These are phyloP conservation scores for Elephas maximus DNA, from an alignment of 2,113 vertebrate genomes.

Conservation along the genomic window DNA sequence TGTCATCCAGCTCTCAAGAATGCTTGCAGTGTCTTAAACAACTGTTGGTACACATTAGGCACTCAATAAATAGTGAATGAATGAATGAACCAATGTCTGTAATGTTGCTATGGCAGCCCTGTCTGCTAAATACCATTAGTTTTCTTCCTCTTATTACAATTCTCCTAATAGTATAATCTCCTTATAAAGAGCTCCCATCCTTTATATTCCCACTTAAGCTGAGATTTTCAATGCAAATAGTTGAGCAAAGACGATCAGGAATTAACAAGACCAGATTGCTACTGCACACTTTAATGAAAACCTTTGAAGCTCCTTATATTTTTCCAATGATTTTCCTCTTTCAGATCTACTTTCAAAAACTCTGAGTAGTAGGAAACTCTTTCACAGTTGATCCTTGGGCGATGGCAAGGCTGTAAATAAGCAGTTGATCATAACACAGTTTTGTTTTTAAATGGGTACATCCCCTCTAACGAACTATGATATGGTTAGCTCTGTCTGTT, in stretches of 20 bases:
- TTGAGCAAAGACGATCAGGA: slow-evolving; percentile 47
- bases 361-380: not conserved
- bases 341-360: not conserved
- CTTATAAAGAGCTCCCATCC: not conserved
- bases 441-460: slow-evolving; percentile 5
- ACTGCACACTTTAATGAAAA: not conserved
- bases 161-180: not conserved
- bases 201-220: slow-evolving; percentile 58
- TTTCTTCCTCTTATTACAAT: slow-evolving; percentile 5
- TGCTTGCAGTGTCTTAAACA: not conserved
- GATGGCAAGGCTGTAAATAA: not conserved
- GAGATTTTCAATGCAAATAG: slow-evolving; percentile 62
- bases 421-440: not conserved
- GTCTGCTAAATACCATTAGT: not conserved
- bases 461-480: not conserved
- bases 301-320: not conserved
- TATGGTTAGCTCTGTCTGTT: not conserved
- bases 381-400: not conserved
- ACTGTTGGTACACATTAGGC: not conserved
- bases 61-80: not conserved
- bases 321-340: slow-evolving; percentile 4
- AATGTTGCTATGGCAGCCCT: not conserved
- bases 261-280: slow-evolving; percentile 37
- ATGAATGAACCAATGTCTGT: not conserved
- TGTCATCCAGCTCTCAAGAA: not conserved